Percentiles rank a stretch among this genome's conserved stretches.
Conservation (phyloP, 2,797 vertebrate species). For the Lacerta agilis region DNA sequence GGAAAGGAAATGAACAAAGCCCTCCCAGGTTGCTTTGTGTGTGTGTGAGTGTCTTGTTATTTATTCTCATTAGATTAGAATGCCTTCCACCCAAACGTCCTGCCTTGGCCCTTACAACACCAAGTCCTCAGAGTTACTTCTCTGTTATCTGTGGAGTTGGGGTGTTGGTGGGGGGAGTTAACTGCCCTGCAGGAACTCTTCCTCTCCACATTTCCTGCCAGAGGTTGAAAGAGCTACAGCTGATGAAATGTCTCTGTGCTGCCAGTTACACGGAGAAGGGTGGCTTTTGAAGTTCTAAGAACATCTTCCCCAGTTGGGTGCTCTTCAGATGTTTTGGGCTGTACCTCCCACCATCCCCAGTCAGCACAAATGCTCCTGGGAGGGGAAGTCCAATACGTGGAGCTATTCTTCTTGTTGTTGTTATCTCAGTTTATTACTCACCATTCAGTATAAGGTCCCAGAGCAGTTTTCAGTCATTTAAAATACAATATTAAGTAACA, state of each 20-base stretch:
- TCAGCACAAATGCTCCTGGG: not conserved
- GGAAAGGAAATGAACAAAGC: conserved; percentile 55
- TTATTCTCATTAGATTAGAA: conserved; percentile 57
- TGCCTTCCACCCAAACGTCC: conserved; percentile 51
- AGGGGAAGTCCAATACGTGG: too few relatives aligned
- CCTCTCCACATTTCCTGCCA: not conserved
- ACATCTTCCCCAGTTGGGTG: not conserved
- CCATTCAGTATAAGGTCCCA: too few relatives aligned
- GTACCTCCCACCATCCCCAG: not conserved
- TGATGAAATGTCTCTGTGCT: conserved; percentile 3
- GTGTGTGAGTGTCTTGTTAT: too few relatives aligned
- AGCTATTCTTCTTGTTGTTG: too few relatives aligned
- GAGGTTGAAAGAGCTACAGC: conserved; percentile 9
- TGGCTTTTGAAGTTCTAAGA: not conserved
- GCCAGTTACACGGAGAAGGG: not conserved
- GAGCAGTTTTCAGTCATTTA: too few relatives aligned
- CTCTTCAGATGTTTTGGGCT: not conserved
- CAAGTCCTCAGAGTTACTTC: conserved; percentile 53
- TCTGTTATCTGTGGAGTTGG: conserved; percentile 31
- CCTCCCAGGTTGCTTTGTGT: conserved; percentile 51
- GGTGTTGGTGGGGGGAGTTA: conserved; percentile 9
- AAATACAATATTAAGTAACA: too few relatives aligned
- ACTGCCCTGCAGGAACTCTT: not conserved
- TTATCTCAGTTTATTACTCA: too few relatives aligned
- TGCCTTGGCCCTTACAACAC: conserved; percentile 49